Evolutionary conservation across 2,113 vertebrate species (phyloP).

Genomic region (Callocephalon fimbriatum): DNA sequence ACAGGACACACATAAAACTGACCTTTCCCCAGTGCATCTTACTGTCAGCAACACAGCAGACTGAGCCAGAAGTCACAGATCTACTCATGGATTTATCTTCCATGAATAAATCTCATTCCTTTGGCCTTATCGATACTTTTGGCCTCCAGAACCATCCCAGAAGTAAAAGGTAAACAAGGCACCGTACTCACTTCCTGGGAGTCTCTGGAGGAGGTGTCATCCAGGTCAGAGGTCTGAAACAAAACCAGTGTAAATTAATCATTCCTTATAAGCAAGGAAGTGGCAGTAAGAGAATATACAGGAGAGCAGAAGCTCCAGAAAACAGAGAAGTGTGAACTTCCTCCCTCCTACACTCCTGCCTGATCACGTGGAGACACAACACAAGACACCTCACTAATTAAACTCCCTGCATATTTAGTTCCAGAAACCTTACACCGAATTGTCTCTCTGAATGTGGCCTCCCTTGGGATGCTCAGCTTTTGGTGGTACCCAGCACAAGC

Average conservation of each 20-base stretch:
- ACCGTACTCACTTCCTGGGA: constrained; percentile 79
- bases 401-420: background rate
- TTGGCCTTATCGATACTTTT: background rate
- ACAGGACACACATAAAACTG: rapidly evolving
- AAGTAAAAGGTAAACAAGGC: background rate
- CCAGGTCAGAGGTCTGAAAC: constrained; percentile 80
- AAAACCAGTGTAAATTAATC: background rate
- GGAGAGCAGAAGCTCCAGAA: background rate
- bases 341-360: background rate
- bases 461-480: too few species aligned
- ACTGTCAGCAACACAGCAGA: background rate
- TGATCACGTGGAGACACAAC: background rate
- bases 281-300: background rate
- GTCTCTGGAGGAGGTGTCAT: constrained; percentile 76
- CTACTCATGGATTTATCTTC: background rate
- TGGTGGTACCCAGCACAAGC: too few species aligned
- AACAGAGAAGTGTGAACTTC: background rate
- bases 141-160: background rate
- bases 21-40: background rate
- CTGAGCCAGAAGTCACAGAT: background rate
- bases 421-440: background rate
- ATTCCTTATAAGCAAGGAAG: background rate
- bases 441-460: too few species aligned
- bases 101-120: background rate
- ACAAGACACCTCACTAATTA: background rate